These are phyloP conservation scores for Drosophila robusta DNA, from an alignment of 2,888 invertebrate species.

Conservation along the genomic window DNA sequence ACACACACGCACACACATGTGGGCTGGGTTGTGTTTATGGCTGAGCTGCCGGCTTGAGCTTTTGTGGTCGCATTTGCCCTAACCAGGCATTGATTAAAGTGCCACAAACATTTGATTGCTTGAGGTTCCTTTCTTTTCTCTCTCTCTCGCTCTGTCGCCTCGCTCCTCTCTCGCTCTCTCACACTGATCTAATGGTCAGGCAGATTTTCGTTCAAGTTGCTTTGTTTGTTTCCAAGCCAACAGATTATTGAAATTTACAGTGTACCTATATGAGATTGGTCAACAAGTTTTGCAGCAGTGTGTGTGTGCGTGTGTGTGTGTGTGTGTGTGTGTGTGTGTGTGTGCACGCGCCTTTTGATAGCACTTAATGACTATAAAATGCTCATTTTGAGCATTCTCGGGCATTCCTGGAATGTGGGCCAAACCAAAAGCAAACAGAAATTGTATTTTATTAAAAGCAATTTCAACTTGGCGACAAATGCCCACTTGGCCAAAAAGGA, in stretches of 20 bases:
- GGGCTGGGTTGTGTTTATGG: slow-evolving; percentile 17
- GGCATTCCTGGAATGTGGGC: slow-evolving; percentile 58
- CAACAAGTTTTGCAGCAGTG: slow-evolving; percentile 37
- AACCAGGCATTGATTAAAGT: slow-evolving; percentile 69
- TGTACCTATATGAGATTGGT: slow-evolving; percentile 27
- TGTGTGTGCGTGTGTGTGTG: slow-evolving; percentile 6
- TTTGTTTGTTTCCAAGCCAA: slow-evolving; percentile 35
- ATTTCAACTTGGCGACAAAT: slow-evolving; percentile 74
- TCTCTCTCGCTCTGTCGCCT: no score
- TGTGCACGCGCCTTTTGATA: slow-evolving; percentile 40
- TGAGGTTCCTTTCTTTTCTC: not conserved
- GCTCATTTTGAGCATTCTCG: slow-evolving; percentile 41
- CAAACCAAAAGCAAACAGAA: slow-evolving; percentile 63
- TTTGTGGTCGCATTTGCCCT: slow-evolving; percentile 55
- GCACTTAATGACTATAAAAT: slow-evolving; percentile 72
- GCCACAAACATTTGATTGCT: slow-evolving; percentile 57
- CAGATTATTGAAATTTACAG: slow-evolving; percentile 71
- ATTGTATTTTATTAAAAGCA: slow-evolving; percentile 75
- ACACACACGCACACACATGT: no score
- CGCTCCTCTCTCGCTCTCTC: no score
- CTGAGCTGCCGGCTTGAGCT: slow-evolving; percentile 39
- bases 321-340: slow-evolving; percentile 8
- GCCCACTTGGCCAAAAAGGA: slow-evolving; percentile 32
- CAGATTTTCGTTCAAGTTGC: slow-evolving; percentile 48
- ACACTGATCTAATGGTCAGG: slow-evolving; percentile 51